phyloP scores from a whole-genome alignment of 64 coral and sea anemone species.

The Montipora capricornis region DNA sequence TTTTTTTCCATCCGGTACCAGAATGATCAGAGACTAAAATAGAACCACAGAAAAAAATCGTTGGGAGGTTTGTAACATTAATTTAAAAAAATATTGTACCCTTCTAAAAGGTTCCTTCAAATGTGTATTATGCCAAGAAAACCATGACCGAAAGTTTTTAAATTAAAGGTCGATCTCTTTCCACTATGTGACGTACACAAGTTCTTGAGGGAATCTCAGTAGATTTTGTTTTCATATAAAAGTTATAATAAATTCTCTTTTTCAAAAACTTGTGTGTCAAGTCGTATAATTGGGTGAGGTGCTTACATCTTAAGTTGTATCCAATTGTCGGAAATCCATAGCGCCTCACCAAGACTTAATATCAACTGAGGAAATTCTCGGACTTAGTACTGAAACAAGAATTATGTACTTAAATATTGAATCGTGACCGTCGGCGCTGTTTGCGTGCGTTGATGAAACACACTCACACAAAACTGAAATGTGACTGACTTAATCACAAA shows the following conservation, averaged over 20 bases:
- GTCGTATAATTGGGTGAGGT: background rate
- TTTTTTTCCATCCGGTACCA: background rate
- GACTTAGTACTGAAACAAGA: background rate
- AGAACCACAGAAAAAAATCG: background rate
- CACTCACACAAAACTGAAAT: background rate
- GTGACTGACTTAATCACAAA: background rate
- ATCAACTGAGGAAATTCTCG: background rate
- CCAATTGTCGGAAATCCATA: background rate
- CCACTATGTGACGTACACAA: background rate
- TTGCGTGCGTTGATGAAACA: background rate
- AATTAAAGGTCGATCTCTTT: background rate
- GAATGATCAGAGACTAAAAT: background rate
- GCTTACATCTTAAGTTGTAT: background rate
- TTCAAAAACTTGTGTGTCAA: background rate
- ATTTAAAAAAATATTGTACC: no score
- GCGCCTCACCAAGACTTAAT: background rate
- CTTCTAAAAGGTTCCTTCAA: background rate
- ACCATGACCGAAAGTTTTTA: background rate
- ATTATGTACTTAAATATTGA: constrained; percentile 33
- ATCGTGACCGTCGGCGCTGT: background rate
- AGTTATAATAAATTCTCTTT: background rate
- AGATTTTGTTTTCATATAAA: no score
- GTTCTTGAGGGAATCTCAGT: no score
- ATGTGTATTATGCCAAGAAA: background rate
- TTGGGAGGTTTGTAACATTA: no score